Evolutionary conservation across 2,888 invertebrate species (phyloP).

Genomic region (Busseola fusca): DNA sequence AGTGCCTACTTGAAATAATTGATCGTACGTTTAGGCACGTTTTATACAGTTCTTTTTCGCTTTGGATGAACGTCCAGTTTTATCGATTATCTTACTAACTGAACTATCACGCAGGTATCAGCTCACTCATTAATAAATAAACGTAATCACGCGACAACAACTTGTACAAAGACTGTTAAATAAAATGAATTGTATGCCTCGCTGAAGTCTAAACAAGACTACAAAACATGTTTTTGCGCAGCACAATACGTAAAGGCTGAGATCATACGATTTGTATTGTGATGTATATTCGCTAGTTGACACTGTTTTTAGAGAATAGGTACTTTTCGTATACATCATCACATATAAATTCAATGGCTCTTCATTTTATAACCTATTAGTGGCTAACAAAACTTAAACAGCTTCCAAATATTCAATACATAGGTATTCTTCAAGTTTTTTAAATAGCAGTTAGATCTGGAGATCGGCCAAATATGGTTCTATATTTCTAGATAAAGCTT

Average conservation of each 20-base stretch:
- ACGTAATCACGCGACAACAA: conserved; percentile 30
- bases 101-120: conserved; percentile 30
- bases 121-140: conserved; percentile 21
- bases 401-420: conserved; percentile 7
- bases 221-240: conserved; percentile 68
- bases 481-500: conserved; percentile 62
- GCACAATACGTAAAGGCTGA: conserved; percentile 62
- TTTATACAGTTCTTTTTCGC: conserved; percentile 10
- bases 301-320: conserved; percentile 56
- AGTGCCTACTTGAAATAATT: conserved; percentile 13
- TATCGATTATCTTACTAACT: conserved; percentile 5
- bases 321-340: conserved; percentile 26
- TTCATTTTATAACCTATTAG: conserved; percentile 45
- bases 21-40: conserved; percentile 12
- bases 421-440: conserved; percentile 42
- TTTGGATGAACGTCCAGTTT: conserved; percentile 21
- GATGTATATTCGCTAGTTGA: conserved; percentile 60
- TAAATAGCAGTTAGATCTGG: conserved; percentile 54
- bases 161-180: conserved; percentile 24
- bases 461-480: conserved; percentile 68
- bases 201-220: conserved; percentile 36
- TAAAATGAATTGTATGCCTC: conserved; percentile 22
- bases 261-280: conserved; percentile 66
- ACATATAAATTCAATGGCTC: conserved; percentile 58
- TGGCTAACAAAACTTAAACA: conserved; percentile 17